phyloP scores from a whole-genome alignment of 2,888 invertebrate genomes.

The Thecophora atra region DNA sequence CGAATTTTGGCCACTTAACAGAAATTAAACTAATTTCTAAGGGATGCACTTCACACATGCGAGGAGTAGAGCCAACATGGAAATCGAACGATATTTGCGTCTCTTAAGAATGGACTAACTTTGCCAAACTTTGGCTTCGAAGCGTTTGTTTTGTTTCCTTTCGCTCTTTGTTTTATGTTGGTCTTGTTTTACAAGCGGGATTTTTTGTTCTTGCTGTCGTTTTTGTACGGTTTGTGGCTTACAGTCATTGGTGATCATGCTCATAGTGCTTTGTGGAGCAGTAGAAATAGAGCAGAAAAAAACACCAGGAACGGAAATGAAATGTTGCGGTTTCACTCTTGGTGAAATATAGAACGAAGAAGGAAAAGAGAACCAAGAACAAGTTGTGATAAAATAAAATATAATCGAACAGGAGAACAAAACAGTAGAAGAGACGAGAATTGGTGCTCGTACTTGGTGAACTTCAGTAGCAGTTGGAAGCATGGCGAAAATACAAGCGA shows the following conservation, averaged over 20 bases:
- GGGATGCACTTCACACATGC: not conserved
- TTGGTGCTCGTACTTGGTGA: not conserved
- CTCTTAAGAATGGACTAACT: conserved; percentile 2
- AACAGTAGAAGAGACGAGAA: no score
- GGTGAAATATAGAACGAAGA: no score
- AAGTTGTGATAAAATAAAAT: not conserved
- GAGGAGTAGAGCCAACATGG: not conserved
- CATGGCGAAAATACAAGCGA: conserved; percentile 2
- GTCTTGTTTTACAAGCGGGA: conserved; percentile 1
- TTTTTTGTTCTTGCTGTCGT: not conserved
- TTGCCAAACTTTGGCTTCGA: conserved; percentile 4
- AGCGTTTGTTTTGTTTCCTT: not conserved
- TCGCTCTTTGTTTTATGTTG: not conserved
- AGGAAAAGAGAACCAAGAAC: no score
- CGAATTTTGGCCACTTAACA: conserved; percentile 28
- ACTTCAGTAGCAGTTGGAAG: not conserved
- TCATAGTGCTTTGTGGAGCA: no score
- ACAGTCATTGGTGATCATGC: not conserved
- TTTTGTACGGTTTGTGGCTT: conserved; percentile 5
- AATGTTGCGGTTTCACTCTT: not conserved
- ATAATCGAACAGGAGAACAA: no score
- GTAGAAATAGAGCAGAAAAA: not conserved
- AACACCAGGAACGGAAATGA: conserved; percentile 14
- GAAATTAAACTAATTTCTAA: conserved; percentile 23
- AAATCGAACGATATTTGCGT: conserved; percentile 7